Conservation (phyloP, 2,797 vertebrate genomes). For the Paratrypauchen microcephalus region DNA sequence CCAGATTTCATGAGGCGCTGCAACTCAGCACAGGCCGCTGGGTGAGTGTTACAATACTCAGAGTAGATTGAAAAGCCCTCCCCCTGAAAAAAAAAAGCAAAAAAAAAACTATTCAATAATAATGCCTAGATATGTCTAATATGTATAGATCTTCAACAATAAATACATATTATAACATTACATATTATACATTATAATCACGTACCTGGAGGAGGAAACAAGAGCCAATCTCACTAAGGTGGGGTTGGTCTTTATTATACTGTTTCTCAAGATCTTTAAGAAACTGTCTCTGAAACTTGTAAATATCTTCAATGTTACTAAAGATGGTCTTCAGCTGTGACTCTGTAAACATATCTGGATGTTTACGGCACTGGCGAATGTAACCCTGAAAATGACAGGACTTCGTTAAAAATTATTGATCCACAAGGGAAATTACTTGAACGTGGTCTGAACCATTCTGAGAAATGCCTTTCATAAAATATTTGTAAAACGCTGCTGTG, state of each 20-base stretch:
- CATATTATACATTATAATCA: too few species aligned
- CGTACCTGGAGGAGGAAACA: slow-evolving; percentile 94
- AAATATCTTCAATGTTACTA: slow-evolving; percentile 99
- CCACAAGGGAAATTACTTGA: too few species aligned
- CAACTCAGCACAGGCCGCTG: slow-evolving; percentile 87
- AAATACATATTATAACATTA: too few species aligned
- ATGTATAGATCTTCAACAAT: background rate
- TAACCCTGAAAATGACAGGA: slow-evolving; percentile 83
- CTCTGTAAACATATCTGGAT: slow-evolving; percentile 91
- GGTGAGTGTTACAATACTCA: slow-evolving; percentile 97
- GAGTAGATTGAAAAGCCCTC: slow-evolving; percentile 97
- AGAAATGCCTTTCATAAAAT: background rate
- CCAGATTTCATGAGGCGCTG: slow-evolving; percentile 90
- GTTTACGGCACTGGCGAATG: slow-evolving; percentile 94
- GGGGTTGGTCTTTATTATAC: slow-evolving; percentile 92
- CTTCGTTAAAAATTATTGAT: too few species aligned
- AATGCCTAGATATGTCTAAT: too few species aligned
- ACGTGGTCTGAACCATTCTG: slow-evolving; percentile 1
- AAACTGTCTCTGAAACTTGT: slow-evolving; percentile 95
- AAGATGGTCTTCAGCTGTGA: slow-evolving; percentile 92
- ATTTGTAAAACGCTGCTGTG: background rate
- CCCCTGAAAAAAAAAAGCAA: slow-evolving; percentile 71
- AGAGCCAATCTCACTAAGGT: slow-evolving; percentile 93
- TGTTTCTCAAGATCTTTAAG: slow-evolving; percentile 93
- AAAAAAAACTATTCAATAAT: slow-evolving; percentile 2